Evolutionary conservation across 2,797 vertebrate species (phyloP), one percentile per base, ranked within the genome.

Genomic region (Chaetodon trifasciatus): DNA sequence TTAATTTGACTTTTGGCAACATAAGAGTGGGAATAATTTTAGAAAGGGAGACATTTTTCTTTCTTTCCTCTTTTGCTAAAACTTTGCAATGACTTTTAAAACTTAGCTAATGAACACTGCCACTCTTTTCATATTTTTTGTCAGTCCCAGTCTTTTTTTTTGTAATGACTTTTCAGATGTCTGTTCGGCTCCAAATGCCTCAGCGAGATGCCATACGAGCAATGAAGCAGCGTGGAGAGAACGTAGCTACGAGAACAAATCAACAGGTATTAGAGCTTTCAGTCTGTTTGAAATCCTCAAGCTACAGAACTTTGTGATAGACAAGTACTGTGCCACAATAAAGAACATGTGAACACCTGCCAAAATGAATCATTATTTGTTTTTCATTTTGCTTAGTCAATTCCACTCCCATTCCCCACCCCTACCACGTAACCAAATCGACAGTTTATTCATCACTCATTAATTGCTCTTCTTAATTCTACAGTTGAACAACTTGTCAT

Each of bases 41-140:
- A 63, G 24, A 35, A 42, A 57, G 19, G 50, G 70, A 66, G 46
- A 53, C 32, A 37, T 79, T 70, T 71, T 64, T 40, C 23, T 65
- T 67, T 56, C 21, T 57, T 21, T 35, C 24, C 19, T 55, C 21
- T 49, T 9, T 37, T 55, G 16, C 67, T 21, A 24, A 80, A 89
- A 88, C 75, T 86, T 85, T 85, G 63, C 61, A 47, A 70, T 57
- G 83, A 86, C 88, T 87, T 85, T 63, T 57, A 76, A 87, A 88
- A 84, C 56, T 83, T 76, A 55, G 35, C 74, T 82, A 82, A 89
- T 90, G 83, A 87, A 87, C 79, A 74, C 70, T 81, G 70, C 70
- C 76, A 82, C 64, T 81, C 76, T 83, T 39, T 58, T 79, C 44
- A 76, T 74, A 77, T 71, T 67, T 86, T 72, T 76, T 84, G 78